phyloP scores from a whole-genome alignment of 2,888 invertebrate species.

The Physocephala rufipes region DNA sequence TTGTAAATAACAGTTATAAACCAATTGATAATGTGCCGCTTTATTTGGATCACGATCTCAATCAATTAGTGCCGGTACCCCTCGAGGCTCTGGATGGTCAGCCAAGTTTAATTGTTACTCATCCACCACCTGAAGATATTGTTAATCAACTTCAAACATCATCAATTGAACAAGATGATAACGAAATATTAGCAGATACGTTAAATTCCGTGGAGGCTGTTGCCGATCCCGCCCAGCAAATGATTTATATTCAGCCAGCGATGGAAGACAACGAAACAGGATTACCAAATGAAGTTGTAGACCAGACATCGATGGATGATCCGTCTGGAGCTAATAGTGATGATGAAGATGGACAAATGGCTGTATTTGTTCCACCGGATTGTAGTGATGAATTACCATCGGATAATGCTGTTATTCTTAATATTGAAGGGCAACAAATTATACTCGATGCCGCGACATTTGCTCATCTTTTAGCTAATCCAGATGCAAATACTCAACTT shows the following conservation, averaged over 20 bases:
- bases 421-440: slow-evolving; percentile 63
- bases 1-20: slow-evolving; percentile 73
- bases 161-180: slow-evolving; percentile 18
- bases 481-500: slow-evolving; percentile 51
- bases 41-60: slow-evolving; percentile 58
- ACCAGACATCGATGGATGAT: not conserved
- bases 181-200: not conserved
- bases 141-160: slow-evolving; percentile 31
- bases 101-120: slow-evolving; percentile 50
- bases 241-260: slow-evolving; percentile 47
- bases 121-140: slow-evolving; percentile 42
- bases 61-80: slow-evolving; percentile 59
- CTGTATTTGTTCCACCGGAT: slow-evolving; percentile 33
- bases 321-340: slow-evolving; percentile 25
- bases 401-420: slow-evolving; percentile 46
- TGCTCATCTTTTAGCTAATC: slow-evolving; percentile 45
- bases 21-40: slow-evolving; percentile 73
- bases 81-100: slow-evolving; percentile 51
- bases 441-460: slow-evolving; percentile 52
- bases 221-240: slow-evolving; percentile 47
- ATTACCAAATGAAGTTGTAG: slow-evolving; percentile 21
- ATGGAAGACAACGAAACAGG: slow-evolving; percentile 14
- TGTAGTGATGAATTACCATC: slow-evolving; percentile 36
- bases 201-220: slow-evolving; percentile 38
- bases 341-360: slow-evolving; percentile 25